Evolutionary conservation across 2,113 vertebrate genomes (phyloP).

Genomic region (Nerophis lumbriciformis): DNA sequence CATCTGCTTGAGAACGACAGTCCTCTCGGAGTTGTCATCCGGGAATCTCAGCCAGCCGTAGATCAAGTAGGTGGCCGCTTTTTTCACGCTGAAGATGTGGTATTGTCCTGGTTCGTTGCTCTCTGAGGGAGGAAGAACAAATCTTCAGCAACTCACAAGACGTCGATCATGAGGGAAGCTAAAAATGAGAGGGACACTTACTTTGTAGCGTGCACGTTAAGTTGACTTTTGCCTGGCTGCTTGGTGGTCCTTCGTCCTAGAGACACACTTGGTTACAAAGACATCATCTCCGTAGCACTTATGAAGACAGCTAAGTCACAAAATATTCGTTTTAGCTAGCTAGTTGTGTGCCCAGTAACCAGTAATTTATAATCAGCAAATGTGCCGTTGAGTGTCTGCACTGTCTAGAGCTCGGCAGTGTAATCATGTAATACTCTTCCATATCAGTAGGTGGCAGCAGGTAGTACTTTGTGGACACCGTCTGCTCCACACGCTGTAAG

Average conservation of each 20-base stretch:
- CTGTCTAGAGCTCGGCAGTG: too few relatives aligned
- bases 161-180: background rate
- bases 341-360: too few relatives aligned
- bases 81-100: constrained; percentile 24
- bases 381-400: too few relatives aligned
- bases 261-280: background rate
- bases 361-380: too few relatives aligned
- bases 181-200: constrained; percentile 14
- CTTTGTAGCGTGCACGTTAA: background rate
- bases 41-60: constrained; percentile 23
- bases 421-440: too few relatives aligned
- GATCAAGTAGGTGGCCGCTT: constrained; percentile 4
- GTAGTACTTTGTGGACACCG: too few relatives aligned
- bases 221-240: background rate
- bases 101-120: rapidly evolving
- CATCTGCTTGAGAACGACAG: rapidly evolving
- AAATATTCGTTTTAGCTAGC: too few relatives aligned
- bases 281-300: too few relatives aligned
- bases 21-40: rapidly evolving
- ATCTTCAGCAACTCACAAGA: background rate
- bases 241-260: constrained; percentile 1
- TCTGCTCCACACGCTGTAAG: too few relatives aligned
- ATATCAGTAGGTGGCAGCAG: too few relatives aligned
- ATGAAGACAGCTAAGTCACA: too few relatives aligned
- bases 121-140: constrained; percentile 16